phyloP scores from a whole-genome alignment of 2,797 vertebrate genomes.

The Molossus alvarezi region DNA sequence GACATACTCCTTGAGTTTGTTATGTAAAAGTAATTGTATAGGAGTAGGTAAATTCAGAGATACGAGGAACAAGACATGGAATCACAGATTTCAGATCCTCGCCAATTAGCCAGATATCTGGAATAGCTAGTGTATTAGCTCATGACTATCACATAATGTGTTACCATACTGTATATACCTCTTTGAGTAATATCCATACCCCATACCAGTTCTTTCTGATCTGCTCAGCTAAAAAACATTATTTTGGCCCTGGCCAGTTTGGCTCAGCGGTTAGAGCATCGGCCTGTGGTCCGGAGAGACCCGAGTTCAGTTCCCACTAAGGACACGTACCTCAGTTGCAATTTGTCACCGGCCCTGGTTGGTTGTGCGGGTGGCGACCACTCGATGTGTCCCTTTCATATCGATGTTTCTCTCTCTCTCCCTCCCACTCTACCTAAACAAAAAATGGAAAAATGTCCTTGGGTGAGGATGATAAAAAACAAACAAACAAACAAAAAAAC shows the following conservation, averaged over 20 bases:
- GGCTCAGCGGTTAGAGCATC: no score
- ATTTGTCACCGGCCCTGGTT: no score
- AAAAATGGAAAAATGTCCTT: no score
- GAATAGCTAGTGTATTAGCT: not conserved
- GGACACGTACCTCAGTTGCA: no score
- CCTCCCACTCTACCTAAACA: no score
- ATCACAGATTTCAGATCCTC: not conserved
- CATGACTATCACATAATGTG: not conserved
- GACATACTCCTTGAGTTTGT: not conserved
- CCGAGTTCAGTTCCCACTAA: no score
- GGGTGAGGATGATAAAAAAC: no score
- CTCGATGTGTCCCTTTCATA: no score
- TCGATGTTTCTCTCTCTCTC: no score
- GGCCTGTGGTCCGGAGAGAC: no score
- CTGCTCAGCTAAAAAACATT: not conserved
- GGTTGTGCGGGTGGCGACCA: no score
- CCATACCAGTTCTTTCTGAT: not conserved
- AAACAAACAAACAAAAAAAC: not conserved
- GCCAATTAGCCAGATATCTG: not conserved
- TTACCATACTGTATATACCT: not conserved
- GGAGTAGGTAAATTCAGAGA: constrained; percentile 11
- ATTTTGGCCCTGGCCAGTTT: not conserved
- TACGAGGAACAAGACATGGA: not conserved
- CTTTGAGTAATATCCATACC: not conserved
- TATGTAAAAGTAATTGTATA: not conserved